Evolutionary conservation across 2,888 invertebrate species (phyloP).

Genomic region (Celastrina argiolus): DNA sequence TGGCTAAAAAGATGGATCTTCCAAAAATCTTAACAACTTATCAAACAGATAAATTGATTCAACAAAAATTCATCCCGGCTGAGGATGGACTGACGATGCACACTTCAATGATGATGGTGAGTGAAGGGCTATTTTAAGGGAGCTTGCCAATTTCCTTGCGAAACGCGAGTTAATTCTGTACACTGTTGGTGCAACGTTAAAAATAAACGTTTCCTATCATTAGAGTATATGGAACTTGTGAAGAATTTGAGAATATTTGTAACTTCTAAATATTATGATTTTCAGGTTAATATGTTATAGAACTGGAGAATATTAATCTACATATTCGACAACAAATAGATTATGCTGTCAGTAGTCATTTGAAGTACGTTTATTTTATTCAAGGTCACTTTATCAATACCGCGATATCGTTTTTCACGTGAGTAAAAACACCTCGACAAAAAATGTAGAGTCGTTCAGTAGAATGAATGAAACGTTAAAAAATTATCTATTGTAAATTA

Average conservation of each 20-base stretch:
- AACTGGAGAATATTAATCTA: background rate
- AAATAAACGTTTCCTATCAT: constrained; percentile 14
- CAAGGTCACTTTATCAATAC: constrained; percentile 7
- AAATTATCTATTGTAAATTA: no score
- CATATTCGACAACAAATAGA: background rate
- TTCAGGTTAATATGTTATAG: background rate
- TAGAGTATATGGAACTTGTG: background rate
- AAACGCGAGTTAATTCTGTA: constrained; percentile 22
- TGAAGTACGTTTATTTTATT: background rate
- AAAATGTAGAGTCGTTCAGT: constrained; percentile 2
- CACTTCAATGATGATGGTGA: constrained; percentile 74
- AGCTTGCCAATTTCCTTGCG: constrained; percentile 32
- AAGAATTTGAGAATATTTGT: background rate
- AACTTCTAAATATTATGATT: background rate
- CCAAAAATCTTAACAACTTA: no score
- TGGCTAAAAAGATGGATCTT: no score
- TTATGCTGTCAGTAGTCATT: background rate
- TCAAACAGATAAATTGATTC: no score
- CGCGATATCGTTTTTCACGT: background rate
- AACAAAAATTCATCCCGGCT: no score
- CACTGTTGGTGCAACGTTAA: constrained; percentile 2
- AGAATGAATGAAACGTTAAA: background rate
- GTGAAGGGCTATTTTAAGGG: constrained; percentile 37
- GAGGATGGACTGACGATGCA: constrained; percentile 57
- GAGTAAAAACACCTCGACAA: background rate